Conservation (phyloP, 2,797 vertebrate genomes). For the Australoheros facetus region DNA sequence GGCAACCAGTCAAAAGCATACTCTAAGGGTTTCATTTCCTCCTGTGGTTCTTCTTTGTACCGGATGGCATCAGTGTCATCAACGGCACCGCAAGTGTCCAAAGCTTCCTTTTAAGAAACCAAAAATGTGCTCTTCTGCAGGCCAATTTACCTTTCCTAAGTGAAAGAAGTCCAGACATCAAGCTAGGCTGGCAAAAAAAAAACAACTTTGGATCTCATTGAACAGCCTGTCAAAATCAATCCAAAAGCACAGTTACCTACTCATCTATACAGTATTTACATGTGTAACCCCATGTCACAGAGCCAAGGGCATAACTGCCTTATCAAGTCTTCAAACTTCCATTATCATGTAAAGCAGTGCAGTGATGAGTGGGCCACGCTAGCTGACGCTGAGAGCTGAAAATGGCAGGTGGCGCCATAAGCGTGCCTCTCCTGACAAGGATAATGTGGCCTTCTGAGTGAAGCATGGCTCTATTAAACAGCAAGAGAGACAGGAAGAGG, state of each 20-base stretch:
- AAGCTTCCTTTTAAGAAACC: conserved; percentile 50
- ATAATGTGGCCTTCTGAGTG: conserved; percentile 78
- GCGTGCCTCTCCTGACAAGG: conserved; percentile 69
- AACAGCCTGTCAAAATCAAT: conserved; percentile 2
- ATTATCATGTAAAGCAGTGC: conserved; percentile 73
- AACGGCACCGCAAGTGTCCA: conserved; percentile 19
- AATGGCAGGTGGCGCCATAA: conserved; percentile 59
- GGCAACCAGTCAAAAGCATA: conserved; percentile 60
- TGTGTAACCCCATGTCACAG: conserved; percentile 43
- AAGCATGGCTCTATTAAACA: conserved; percentile 77
- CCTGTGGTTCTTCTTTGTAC: conserved; percentile 60
- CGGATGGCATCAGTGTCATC: conserved; percentile 65
- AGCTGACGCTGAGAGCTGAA: conserved; percentile 32
- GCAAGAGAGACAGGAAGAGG: conserved; percentile 19
- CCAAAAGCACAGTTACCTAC: conserved; percentile 1
- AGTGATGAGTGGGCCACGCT: conserved; percentile 64
- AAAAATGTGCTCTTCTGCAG: conserved; percentile 44
- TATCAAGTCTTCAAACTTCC: conserved; percentile 58
- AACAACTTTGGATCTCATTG: background rate
- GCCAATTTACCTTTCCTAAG: conserved; percentile 45
- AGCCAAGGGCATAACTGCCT: conserved; percentile 61
- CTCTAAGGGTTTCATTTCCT: conserved; percentile 69
- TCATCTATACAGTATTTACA: conserved; percentile 2
- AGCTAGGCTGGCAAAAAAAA: conserved; percentile 20
- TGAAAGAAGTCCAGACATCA: conserved; percentile 31